These are phyloP conservation scores for Nothobranchius kuhntae DNA, from an alignment of 2,113 vertebrate species.

Conservation along the genomic window DNA sequence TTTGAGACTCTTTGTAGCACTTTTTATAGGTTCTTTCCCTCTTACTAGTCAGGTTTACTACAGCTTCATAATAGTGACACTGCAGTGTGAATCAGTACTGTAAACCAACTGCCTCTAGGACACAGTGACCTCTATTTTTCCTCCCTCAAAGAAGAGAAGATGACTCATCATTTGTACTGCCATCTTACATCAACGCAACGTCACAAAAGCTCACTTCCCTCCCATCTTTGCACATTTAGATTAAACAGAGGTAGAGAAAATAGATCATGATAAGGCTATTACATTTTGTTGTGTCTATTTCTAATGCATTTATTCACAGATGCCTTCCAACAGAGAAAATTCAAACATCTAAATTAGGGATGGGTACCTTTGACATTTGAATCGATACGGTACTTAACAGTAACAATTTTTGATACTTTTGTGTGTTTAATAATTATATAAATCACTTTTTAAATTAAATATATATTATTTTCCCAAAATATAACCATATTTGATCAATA, in stretches of 20 bases:
- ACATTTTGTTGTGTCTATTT: not conserved
- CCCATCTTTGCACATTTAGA: constrained; percentile 1
- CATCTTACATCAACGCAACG: constrained; percentile 7
- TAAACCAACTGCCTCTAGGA: constrained; percentile 52
- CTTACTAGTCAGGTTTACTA: constrained; percentile 30
- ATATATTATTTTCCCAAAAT: too few species aligned
- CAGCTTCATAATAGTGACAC: constrained; percentile 38
- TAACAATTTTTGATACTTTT: too few species aligned
- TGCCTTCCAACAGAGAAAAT: too few species aligned
- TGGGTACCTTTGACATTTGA: too few species aligned
- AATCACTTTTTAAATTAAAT: too few species aligned
- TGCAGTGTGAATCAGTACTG: constrained; percentile 74
- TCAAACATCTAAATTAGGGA: too few species aligned
- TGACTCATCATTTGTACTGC: constrained; percentile 31
- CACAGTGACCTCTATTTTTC: constrained; percentile 34
- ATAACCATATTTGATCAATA: too few species aligned
- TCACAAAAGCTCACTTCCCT: not conserved
- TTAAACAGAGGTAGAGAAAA: constrained; percentile 6
- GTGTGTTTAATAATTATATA: too few species aligned
- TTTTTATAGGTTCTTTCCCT: constrained; percentile 1
- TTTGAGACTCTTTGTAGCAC: not conserved
- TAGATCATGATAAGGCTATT: not conserved
- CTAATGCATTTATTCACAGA: not conserved
- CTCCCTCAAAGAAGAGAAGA: constrained; percentile 27
- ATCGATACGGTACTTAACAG: too few species aligned